phyloP scores from a whole-genome alignment of 2,888 invertebrate species.

The Imbricaverruca yamaguchii region DNA sequence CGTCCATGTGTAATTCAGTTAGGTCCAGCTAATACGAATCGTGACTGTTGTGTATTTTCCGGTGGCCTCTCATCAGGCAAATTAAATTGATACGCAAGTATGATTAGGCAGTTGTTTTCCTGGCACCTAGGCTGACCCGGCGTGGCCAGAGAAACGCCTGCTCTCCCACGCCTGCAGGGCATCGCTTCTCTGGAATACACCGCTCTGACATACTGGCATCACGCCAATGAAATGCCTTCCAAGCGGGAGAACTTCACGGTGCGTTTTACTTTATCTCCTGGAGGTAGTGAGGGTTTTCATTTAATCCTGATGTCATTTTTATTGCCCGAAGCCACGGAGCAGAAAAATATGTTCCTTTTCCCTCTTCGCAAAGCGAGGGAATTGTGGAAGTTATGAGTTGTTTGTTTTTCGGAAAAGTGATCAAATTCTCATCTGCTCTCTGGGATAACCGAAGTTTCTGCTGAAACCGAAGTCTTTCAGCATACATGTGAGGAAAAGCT shows the following conservation, averaged over 20 bases:
- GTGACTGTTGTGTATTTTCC: not conserved
- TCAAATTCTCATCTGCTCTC: not conserved
- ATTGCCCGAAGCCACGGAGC: not conserved
- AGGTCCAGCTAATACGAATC: not conserved
- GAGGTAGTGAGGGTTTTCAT: not conserved
- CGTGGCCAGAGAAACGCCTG: no score
- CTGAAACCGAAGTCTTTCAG: no score
- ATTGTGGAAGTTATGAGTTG: not conserved
- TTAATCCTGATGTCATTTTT: not conserved
- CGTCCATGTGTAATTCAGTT: not conserved
- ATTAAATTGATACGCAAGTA: not conserved
- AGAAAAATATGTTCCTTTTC: not conserved
- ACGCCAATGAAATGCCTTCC: not conserved
- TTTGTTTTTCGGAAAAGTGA: not conserved
- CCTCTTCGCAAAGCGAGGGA: not conserved
- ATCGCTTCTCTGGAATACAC: not conserved
- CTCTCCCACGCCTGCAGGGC: no score
- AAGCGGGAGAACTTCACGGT: not conserved
- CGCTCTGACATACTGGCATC: not conserved
- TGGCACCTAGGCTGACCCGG: not conserved
- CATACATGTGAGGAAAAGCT: no score
- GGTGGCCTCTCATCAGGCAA: not conserved
- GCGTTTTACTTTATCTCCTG: not conserved
- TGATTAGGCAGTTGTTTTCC: not conserved
- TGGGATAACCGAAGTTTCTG: not conserved